These are phyloP conservation scores for Gadus macrocephalus DNA, from an alignment of 2,113 vertebrate species.

Conservation along the genomic window DNA sequence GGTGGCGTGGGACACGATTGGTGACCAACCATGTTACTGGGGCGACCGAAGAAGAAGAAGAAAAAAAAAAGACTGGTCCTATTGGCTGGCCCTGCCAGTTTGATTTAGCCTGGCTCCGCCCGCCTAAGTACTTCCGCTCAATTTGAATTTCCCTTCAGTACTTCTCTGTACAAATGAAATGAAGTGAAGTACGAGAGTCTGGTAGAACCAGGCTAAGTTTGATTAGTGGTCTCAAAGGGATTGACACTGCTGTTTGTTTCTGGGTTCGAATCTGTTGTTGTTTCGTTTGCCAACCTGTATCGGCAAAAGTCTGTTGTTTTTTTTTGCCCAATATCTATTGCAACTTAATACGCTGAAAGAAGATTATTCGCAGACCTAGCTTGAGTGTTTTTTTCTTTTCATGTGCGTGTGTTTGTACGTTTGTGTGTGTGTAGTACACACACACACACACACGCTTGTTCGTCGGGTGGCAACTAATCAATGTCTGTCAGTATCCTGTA, in stretches of 20 bases:
- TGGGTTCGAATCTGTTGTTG: slow-evolving; percentile 14
- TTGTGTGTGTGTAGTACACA: slow-evolving; percentile 7
- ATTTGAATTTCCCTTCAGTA: too few species aligned
- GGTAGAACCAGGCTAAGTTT: too few species aligned
- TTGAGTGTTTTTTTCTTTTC: slow-evolving; percentile 26
- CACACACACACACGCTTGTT: slow-evolving; percentile 3
- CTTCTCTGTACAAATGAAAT: too few species aligned
- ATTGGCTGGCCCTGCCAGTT: slow-evolving; percentile 52
- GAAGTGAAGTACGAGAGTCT: too few species aligned
- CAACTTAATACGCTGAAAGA: slow-evolving; percentile 67
- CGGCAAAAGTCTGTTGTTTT: slow-evolving; percentile 24
- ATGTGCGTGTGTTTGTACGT: slow-evolving; percentile 35
- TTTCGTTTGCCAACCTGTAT: slow-evolving; percentile 28
- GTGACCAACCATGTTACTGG: slow-evolving; percentile 48
- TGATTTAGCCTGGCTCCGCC: too few species aligned
- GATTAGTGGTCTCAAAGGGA: slow-evolving; percentile 52
- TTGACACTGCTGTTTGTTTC: slow-evolving; percentile 50
- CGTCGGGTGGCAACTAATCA: slow-evolving; percentile 49
- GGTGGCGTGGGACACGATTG: slow-evolving; percentile 57
- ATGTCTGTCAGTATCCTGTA: slow-evolving; percentile 24
- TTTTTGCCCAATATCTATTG: slow-evolving; percentile 41
- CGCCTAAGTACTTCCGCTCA: too few species aligned
- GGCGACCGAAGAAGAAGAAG: slow-evolving; percentile 33
- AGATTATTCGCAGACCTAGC: slow-evolving; percentile 48
- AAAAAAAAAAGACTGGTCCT: slow-evolving; percentile 43